Evolutionary conservation across 2,113 vertebrate species (phyloP), one percentile per base, ranked within the genome.

Genomic region (Cricetomys ansorgei): DNA sequence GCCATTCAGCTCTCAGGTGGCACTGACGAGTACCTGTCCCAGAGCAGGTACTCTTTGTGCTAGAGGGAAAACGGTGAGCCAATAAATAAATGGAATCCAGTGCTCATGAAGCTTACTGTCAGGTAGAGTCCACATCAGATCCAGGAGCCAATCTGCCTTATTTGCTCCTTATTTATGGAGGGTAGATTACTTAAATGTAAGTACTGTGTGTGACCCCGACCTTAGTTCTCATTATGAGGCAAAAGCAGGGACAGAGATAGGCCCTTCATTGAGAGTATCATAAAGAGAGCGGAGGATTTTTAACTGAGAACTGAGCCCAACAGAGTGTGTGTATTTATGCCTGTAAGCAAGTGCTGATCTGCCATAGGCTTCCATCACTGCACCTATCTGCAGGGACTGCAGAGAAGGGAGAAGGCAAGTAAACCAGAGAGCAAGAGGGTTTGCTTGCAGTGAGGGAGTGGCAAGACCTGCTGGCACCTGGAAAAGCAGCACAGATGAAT

Each of bases 241-340:
- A 65, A 40, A 25, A 8, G 3, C 25, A 59, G 80, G 27, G 15
- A 43, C n/a, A 45, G 23, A 83, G 40, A 43, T 16, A 43, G 9
- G 2, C n/a, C 23, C 34, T 53, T 50, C 83, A 0, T 21, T 45
- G 67, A 31, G 15, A 86, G 45, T 12, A 55, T 31, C 17, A 5
- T 27, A 73, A 77, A 13, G 37, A 45, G 31, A 27, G n/a, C 53
- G 12, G 3, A 45, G 59, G 90, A 27, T 11, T 53, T 21, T 4
- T 29, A n/a, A 48, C 11, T 73, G 16, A 96, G 87, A 84, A 34
- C 50, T 34, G 13, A 40, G 21, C 29, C 31, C 53, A 25, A 62
- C 25, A 9, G 0, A 0, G 34, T 40, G 0, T 4, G 0, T 1
- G 2, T 13, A 12, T 19, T 53, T 57, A 27, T 0, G 1, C 1